A percentile compares a stretch with the other conserved stretches of the same genome.
These are phyloP conservation scores for Diaphora mendica DNA, from an alignment of 2,888 invertebrate genomes.

Conservation along the genomic window DNA sequence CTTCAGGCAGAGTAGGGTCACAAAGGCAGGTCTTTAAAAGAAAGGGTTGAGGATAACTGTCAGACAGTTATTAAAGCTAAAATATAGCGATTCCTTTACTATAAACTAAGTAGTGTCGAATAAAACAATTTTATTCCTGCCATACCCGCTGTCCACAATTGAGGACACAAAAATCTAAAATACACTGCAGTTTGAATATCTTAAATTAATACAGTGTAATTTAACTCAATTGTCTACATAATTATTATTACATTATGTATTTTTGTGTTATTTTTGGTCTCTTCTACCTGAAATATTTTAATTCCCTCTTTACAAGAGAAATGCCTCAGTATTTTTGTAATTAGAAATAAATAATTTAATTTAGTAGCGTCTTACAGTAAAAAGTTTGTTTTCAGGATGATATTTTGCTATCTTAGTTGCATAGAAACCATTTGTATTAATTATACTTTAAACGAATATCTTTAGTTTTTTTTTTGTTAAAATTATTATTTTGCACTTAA, in stretches of 20 bases:
- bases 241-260: too few species aligned
- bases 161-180: too few species aligned
- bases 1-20: too few species aligned
- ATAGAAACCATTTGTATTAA: neutral
- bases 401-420: neutral
- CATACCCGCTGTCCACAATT: too few species aligned
- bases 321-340: neutral
- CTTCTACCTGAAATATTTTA: too few species aligned
- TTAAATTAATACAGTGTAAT: too few species aligned
- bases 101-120: neutral
- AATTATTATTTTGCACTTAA: conserved; percentile 9
- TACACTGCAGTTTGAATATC: too few species aligned
- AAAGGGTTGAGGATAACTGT: neutral
- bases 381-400: neutral
- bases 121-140: neutral
- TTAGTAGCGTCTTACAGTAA: neutral
- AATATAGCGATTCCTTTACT: neutral
- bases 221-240: too few species aligned
- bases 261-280: too few species aligned
- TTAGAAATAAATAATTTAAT: neutral
- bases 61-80: neutral
- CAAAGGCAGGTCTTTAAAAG: too few species aligned
- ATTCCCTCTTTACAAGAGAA: neutral
- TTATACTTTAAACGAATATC: neutral
- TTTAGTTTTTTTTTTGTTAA: neutral